These are phyloP conservation scores for Diadumene lineata DNA, from an alignment of 92 coral and sea anemone species.

Conservation along the genomic window DNA sequence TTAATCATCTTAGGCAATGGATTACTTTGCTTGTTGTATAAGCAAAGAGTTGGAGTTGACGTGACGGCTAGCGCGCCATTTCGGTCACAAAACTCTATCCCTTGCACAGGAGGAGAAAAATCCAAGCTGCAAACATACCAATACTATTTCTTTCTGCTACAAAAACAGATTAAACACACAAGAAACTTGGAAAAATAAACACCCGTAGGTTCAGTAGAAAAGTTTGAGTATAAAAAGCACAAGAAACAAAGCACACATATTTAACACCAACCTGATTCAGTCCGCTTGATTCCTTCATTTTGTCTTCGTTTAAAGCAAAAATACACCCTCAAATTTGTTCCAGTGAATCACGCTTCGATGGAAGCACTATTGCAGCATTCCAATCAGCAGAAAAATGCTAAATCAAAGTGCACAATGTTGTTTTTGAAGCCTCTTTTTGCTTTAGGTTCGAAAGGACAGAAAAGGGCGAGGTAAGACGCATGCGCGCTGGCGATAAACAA, in stretches of 20 bases:
- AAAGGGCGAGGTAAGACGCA: slow-evolving; percentile 62
- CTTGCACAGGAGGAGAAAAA: slow-evolving; percentile 6
- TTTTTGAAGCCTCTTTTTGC: slow-evolving; percentile 22
- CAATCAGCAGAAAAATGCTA: neutral
- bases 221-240: slow-evolving; percentile 7
- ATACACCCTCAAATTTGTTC: neutral
- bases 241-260: slow-evolving; percentile 8
- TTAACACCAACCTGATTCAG: slow-evolving; percentile 62
- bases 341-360: slow-evolving; percentile 7
- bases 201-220: neutral
- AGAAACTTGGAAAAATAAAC: neutral
- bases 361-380: slow-evolving; percentile 22
- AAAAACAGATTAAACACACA: neutral
- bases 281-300: slow-evolving; percentile 62
- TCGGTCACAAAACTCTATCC: slow-evolving; percentile 8
- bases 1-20: too few relatives aligned
- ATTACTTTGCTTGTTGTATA: too few relatives aligned
- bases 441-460: slow-evolving; percentile 31
- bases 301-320: slow-evolving; percentile 5
- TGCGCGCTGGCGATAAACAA: slow-evolving; percentile 41
- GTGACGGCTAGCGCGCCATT: slow-evolving; percentile 17
- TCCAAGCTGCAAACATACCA: neutral
- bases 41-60: slow-evolving; percentile 12
- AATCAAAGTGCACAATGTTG: neutral
- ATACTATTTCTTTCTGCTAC: neutral